Conservation (phyloP, 2,888 invertebrate species). For the Amiota communis region DNA sequence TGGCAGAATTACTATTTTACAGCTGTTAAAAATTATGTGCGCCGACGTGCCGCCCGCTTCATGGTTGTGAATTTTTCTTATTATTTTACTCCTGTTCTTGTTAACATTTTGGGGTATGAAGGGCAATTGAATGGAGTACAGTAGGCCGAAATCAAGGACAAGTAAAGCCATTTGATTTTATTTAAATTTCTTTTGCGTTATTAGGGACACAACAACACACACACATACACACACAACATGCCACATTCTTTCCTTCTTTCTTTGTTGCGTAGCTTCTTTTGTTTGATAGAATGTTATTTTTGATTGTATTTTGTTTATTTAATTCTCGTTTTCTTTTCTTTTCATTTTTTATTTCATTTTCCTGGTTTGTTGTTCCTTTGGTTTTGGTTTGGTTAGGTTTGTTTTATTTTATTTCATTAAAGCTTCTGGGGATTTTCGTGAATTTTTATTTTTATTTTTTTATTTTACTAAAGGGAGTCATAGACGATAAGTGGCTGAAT, state of each 20-base stretch:
- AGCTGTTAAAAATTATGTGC: conserved; percentile 61
- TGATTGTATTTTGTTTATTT: conserved; percentile 21
- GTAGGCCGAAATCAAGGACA: conserved; percentile 47
- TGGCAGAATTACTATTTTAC: conserved; percentile 65
- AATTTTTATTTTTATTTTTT: conserved; percentile 13
- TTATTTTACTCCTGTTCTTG: conserved; percentile 11
- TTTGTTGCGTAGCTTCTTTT: not conserved
- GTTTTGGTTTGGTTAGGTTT: too few species aligned
- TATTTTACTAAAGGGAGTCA: conserved; percentile 16
- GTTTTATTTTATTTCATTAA: conserved; percentile 14
- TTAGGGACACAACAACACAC: conserved; percentile 35
- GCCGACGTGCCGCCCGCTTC: conserved; percentile 27
- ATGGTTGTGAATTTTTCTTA: conserved; percentile 28
- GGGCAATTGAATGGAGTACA: not conserved
- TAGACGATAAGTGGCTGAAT: conserved; percentile 25
- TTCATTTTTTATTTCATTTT: conserved; percentile 3
- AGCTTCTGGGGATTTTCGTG: conserved; percentile 22
- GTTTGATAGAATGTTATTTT: conserved; percentile 1
- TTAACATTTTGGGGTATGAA: too few species aligned
- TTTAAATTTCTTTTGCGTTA: conserved; percentile 45
- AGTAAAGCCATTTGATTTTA: conserved; percentile 44
- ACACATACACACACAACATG: too few species aligned
- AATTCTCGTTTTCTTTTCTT: conserved; percentile 11
- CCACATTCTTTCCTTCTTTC: not conserved
- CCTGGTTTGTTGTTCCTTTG: not conserved